Evolutionary conservation across 1,140 invertebrate genomes (phyloP).

Genomic region (Pantala flavescens): DNA sequence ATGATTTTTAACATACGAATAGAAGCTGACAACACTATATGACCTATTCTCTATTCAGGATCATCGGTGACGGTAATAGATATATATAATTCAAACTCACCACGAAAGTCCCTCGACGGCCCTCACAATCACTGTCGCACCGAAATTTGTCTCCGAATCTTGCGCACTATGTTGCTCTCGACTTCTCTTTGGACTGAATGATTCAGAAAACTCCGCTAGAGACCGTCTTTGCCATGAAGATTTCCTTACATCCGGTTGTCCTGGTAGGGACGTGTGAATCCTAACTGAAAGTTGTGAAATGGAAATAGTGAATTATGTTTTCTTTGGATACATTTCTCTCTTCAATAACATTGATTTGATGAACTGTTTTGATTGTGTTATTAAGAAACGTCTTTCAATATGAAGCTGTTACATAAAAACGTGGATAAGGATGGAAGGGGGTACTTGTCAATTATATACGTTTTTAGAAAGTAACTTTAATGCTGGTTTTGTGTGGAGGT

Average conservation of each 20-base stretch:
- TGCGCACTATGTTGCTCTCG: background rate
- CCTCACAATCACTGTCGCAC: background rate
- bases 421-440: conserved; percentile 66
- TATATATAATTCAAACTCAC: background rate
- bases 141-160: background rate
- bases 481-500: too few relatives aligned
- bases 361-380: background rate
- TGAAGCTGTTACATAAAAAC: conserved; percentile 62
- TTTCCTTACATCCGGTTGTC: conserved; percentile 1
- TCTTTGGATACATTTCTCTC: background rate
- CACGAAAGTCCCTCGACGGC: background rate
- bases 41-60: too few relatives aligned
- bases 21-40: too few relatives aligned
- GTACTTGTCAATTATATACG: conserved; percentile 37
- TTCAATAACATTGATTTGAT: background rate
- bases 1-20: too few relatives aligned
- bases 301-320: background rate
- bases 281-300: background rate
- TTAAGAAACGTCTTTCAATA: conserved; percentile 30
- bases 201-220: background rate
- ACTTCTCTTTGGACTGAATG: background rate
- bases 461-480: background rate
- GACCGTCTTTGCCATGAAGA: background rate
- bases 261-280: background rate
- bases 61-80: background rate